A percentile compares a stretch with the other conserved stretches of the same genome.
Conservation (phyloP, 2,888 invertebrate genomes). For the Melipona beecheii region DNA sequence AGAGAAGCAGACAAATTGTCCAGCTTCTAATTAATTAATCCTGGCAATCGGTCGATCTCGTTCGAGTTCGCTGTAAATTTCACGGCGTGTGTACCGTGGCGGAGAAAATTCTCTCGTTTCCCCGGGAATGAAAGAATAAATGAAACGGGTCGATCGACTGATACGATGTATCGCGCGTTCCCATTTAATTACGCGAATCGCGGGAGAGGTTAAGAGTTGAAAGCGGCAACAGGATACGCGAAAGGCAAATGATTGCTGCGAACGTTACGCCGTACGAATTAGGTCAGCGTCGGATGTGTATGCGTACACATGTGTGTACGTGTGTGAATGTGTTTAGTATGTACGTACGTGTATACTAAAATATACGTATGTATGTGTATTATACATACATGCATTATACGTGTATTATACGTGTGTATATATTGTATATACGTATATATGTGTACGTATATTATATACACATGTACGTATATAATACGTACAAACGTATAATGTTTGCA, state of each 20-base stretch:
- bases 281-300: constrained; percentile 40
- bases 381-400: not conserved
- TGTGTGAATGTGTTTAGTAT: not conserved
- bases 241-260: constrained; percentile 49
- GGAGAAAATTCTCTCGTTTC: no score
- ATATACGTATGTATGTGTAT: not conserved
- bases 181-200: constrained; percentile 44
- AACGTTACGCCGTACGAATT: constrained; percentile 44
- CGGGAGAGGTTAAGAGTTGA: constrained; percentile 45
- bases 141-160: constrained; percentile 23
- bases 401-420: not conserved
- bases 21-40: constrained; percentile 1
- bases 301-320: not conserved
- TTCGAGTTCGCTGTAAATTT: not conserved
- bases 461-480: no score
- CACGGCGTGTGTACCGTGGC: not conserved
- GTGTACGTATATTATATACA: no score
- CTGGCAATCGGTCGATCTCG: not conserved
- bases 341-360: not conserved
- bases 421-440: no score
- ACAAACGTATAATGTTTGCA: constrained; percentile 42
- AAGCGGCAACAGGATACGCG: constrained; percentile 41
- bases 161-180: constrained; percentile 17
- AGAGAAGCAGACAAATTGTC: not conserved
- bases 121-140: not conserved